Base-by-base conservation (phyloP, 92 coral and sea anemone genomes). In the Parazoanthus swiftii region DNA sequence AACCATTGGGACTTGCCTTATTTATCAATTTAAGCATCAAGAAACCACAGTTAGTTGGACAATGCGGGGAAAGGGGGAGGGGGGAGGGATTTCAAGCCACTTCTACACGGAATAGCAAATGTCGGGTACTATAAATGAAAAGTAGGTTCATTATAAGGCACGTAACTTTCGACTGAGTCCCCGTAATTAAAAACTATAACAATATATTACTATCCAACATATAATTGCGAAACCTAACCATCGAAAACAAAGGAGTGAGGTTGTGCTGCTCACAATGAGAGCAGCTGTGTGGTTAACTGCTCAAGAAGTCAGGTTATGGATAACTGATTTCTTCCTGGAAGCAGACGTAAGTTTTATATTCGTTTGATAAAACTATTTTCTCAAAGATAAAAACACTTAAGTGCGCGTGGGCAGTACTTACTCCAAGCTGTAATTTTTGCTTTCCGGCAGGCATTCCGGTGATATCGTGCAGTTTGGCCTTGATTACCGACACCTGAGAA, bases 381-480 rank as follows among this genome's bases (percentile, higher is more conserved):
- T 63, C 8, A 13, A 63, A 76, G 79, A 76, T 76, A 0, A 0
- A 63, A 23, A 20, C 21, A 21, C 23, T 63, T 25, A 63, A 63
- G n/a, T 77, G 5, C 6, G 37, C 37, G 43, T 36, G 8, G 79
- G 15, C 15, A 20, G 10, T 63, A 90, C 97, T 88, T 88, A 97
- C 99, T 89, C 96, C 98, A 77, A 97, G 98, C 88, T 97, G 99
- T 8, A 97, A 90, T 76, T 97, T 97, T 83, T 97, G 99, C 89
- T 97, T 97, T 56, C 99, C 99, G 11, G 99, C 98, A 3, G 99
- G 99, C 99, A 97, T 97, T 1, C 97, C 98, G 18, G 94, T 97
- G 23, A 90, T 90, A 76, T 97, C 99, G 92, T 97, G 97, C 6
- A 97, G 95, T 85, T 97, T 97, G 5, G 98, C 97, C 89, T 97